Percentiles rank a stretch among this genome's conserved stretches.
phyloP scores from a whole-genome alignment of 2,888 invertebrate species.

The Agelastica alni region DNA sequence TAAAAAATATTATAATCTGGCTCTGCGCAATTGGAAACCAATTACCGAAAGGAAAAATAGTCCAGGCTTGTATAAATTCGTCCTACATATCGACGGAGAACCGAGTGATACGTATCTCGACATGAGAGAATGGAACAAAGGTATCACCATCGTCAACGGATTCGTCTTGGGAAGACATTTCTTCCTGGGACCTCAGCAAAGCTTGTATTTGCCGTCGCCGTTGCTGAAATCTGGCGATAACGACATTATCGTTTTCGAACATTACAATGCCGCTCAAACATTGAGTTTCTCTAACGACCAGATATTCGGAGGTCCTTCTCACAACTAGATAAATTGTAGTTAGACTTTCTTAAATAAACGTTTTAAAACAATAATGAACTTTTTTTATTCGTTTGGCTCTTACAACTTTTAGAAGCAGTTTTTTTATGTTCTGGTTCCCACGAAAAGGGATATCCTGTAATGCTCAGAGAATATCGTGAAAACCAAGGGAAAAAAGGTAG shows the following conservation, averaged over 20 bases:
- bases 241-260: slow-evolving; percentile 52
- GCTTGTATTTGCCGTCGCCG: slow-evolving; percentile 80
- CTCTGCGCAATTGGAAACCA: slow-evolving; percentile 47
- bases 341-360: too few species aligned
- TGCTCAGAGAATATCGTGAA: too few species aligned
- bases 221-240: slow-evolving; percentile 63
- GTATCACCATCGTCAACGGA: slow-evolving; percentile 81
- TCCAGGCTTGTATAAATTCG: slow-evolving; percentile 63
- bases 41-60: slow-evolving; percentile 44
- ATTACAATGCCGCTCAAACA: slow-evolving; percentile 42
- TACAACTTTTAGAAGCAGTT: too few species aligned
- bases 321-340: not conserved
- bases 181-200: slow-evolving; percentile 76
- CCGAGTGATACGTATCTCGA: slow-evolving; percentile 78
- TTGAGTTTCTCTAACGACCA: slow-evolving; percentile 43
- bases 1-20: slow-evolving; percentile 49
- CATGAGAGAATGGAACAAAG: slow-evolving; percentile 81
- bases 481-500: too few species aligned
- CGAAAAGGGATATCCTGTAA: too few species aligned
- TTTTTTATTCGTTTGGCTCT: not conserved
- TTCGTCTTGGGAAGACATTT: slow-evolving; percentile 85
- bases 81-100: slow-evolving; percentile 48
- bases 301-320: slow-evolving; percentile 32
- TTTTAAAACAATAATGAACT: too few species aligned
- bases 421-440: too few species aligned